These are phyloP conservation scores for Coluber constrictor DNA, from an alignment of 2,797 vertebrate genomes.

Conservation along the genomic window DNA sequence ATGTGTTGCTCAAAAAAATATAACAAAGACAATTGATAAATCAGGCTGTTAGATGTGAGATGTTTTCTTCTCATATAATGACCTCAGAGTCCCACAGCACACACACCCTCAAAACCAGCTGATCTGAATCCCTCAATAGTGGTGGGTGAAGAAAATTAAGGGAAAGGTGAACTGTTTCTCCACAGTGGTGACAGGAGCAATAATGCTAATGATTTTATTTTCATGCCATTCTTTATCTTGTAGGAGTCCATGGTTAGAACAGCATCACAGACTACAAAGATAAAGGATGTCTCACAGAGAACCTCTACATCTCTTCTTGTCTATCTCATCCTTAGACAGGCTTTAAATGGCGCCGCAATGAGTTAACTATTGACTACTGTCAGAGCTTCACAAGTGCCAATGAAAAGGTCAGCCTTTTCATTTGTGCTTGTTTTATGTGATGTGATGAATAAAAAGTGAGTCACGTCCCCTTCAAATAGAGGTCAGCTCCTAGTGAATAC, in stretches of 20 bases:
- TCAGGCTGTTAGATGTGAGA: background rate
- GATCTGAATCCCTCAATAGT: background rate
- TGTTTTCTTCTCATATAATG: background rate
- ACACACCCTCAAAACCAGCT: background rate
- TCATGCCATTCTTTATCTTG: background rate
- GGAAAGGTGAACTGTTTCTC: background rate
- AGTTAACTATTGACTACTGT: slow-evolving; percentile 59
- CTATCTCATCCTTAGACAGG: slow-evolving; percentile 33
- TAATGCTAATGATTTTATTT: background rate
- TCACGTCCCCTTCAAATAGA: background rate
- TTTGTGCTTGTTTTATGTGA: slow-evolving; percentile 52
- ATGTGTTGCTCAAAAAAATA: background rate
- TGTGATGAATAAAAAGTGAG: background rate
- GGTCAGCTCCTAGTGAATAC: background rate
- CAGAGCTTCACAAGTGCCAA: slow-evolving; percentile 25
- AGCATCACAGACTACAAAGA: background rate
- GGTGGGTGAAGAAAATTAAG: background rate
- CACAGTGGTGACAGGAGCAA: background rate
- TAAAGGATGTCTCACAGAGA: background rate
- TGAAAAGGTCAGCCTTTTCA: slow-evolving; percentile 65
- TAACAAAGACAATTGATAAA: background rate
- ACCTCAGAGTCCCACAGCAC: background rate
- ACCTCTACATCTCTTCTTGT: background rate
- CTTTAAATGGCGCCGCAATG: slow-evolving; percentile 62
- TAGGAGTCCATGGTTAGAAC: background rate